A percentile compares a stretch with the other conserved stretches of the same genome.
Evolutionary conservation across 2,113 vertebrate species (phyloP).

Genomic region (Atrichornis clamosus): DNA sequence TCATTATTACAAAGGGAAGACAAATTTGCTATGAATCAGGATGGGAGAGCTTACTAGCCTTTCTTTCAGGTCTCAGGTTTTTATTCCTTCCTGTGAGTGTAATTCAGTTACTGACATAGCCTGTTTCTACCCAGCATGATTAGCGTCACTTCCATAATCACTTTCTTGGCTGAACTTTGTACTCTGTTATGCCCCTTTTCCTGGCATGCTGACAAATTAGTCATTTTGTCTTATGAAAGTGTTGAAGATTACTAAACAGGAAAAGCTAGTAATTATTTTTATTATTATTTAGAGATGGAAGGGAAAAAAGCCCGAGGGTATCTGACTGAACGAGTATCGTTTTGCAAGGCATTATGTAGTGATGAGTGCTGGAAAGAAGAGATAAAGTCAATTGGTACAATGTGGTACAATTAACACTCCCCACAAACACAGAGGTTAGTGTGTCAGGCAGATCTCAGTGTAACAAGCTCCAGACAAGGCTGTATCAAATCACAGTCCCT

Average conservation of each 20-base stretch:
- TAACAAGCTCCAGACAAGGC: neutral
- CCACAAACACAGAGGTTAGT: neutral
- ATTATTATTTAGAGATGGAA: neutral
- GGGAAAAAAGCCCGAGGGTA: neutral
- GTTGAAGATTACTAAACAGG: neutral
- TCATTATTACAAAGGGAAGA: neutral
- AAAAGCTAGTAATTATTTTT: neutral
- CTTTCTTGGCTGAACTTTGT: neutral
- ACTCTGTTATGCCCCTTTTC: neutral
- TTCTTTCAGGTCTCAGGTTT: neutral
- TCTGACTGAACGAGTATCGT: neutral
- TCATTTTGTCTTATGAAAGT: neutral
- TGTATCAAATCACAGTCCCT: neutral
- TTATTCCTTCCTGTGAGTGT: neutral
- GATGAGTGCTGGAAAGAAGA: neutral
- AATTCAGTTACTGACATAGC: neutral
- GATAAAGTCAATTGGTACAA: neutral
- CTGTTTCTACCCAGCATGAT: neutral
- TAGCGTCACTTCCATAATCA: neutral
- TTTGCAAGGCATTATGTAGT: neutral
- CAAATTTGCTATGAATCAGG: neutral
- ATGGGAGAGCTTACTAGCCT: neutral
- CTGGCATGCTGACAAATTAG: neutral
- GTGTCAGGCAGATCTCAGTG: neutral
- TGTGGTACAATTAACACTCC: neutral